phyloP scores from a whole-genome alignment of 2,113 vertebrate species.

The Pollimyrus isidori region DNA sequence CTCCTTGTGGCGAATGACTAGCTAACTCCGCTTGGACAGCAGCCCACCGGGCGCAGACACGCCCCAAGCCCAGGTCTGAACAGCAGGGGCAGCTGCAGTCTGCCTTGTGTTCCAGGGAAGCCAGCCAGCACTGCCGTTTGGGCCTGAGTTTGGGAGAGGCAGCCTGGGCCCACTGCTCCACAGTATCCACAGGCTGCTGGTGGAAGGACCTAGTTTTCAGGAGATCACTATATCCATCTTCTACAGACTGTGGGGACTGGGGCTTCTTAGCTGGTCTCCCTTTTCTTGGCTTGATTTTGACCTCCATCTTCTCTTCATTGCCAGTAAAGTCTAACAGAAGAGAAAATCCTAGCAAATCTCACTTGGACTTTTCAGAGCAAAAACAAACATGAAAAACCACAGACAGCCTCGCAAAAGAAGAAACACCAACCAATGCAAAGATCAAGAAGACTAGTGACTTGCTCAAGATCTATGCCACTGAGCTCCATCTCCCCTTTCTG shows the following conservation, averaged over 20 bases:
- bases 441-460: conserved; percentile 73
- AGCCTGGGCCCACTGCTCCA: conserved; percentile 23
- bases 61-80: conserved; percentile 60
- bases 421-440: conserved; percentile 62
- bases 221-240: conserved; percentile 46
- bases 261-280: conserved; percentile 38
- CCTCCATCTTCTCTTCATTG: conserved; percentile 31
- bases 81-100: conserved; percentile 69
- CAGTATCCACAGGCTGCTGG: conserved; percentile 39
- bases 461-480: conserved; percentile 66
- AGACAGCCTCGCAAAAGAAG: background rate
- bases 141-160: conserved; percentile 62
- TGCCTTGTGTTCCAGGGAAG: conserved; percentile 57
- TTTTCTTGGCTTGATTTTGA: conserved; percentile 68
- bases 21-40: conserved; percentile 50
- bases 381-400: background rate
- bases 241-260: conserved; percentile 12
- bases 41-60: conserved; percentile 68
- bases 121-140: conserved; percentile 41
- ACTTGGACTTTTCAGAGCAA: background rate
- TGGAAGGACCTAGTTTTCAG: conserved; percentile 53
- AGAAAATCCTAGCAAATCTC: background rate
- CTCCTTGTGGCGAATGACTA: conserved; percentile 35
- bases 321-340: conserved; percentile 35
- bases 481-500: conserved; percentile 64